Evolutionary conservation across 2,797 vertebrate genomes (phyloP).

Genomic region (Ceryle rudis): DNA sequence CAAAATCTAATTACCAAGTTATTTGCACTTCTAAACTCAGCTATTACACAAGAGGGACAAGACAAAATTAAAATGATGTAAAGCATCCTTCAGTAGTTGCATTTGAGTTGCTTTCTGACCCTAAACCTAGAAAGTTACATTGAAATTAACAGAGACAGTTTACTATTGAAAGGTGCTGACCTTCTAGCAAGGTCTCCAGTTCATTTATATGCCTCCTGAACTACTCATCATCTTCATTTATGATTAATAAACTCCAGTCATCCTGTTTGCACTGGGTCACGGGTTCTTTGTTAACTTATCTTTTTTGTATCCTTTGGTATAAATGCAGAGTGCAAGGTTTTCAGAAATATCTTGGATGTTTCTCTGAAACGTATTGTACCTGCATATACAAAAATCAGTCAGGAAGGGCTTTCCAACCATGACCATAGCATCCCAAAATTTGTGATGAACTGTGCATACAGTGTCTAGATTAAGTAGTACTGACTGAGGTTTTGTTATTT

Average conservation of each 20-base stretch:
- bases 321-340: conserved; percentile 15
- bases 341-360: conserved; percentile 33
- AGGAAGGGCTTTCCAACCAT: not conserved
- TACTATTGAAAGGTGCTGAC: conserved; percentile 69
- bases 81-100: not conserved
- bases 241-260: conserved; percentile 76
- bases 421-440: not conserved
- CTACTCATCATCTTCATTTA: conserved; percentile 67
- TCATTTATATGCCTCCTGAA: conserved; percentile 71
- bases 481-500: not conserved
- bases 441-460: not conserved
- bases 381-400: conserved; percentile 38
- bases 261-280: conserved; percentile 57
- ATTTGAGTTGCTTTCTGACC: conserved; percentile 42
- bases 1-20: not conserved
- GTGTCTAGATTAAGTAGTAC: not conserved
- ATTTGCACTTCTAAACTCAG: not conserved
- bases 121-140: conserved; percentile 21
- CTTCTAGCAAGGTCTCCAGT: conserved; percentile 72
- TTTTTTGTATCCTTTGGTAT: conserved; percentile 52
- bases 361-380: conserved; percentile 29
- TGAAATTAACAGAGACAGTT: conserved; percentile 66
- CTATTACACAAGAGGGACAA: not conserved
- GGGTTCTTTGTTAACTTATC: conserved; percentile 72
- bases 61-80: not conserved